These are phyloP conservation scores for Lasioglossum figueresi DNA, from an alignment of 2,888 invertebrate genomes.

Conservation along the genomic window DNA sequence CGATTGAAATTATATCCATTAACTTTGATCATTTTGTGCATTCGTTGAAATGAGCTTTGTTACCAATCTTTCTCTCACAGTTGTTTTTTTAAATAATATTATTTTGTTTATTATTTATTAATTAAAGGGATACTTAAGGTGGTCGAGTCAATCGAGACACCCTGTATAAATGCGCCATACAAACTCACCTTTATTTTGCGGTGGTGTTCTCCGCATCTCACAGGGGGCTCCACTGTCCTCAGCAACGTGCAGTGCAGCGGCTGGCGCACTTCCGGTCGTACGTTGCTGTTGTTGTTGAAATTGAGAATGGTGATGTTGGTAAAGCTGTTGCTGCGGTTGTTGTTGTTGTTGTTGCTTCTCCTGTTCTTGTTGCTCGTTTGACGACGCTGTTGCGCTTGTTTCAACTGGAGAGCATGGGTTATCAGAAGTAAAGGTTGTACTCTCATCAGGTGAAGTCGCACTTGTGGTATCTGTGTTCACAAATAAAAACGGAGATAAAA, in stretches of 20 bases:
- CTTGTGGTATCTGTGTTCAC: slow-evolving; percentile 69
- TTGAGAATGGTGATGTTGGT: slow-evolving; percentile 65
- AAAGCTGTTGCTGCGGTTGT: slow-evolving; percentile 61
- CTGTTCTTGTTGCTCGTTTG: slow-evolving; percentile 63
- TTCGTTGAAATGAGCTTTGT: background rate
- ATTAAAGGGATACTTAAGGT: background rate
- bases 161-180: background rate
- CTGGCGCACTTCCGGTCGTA: slow-evolving; percentile 70
- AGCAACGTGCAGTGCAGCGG: slow-evolving; percentile 72
- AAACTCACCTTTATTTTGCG: slow-evolving; percentile 86
- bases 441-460: slow-evolving; percentile 71
- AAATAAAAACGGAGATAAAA: slow-evolving; percentile 40
- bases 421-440: slow-evolving; percentile 65
- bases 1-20: too few species aligned
- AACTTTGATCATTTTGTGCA: background rate
- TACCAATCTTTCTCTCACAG: background rate
- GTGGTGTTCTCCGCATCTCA: slow-evolving; percentile 87
- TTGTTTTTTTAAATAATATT: background rate
- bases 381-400: slow-evolving; percentile 64
- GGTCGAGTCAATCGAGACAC: background rate
- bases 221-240: slow-evolving; percentile 81
- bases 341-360: slow-evolving; percentile 48
- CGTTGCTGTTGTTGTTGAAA: slow-evolving; percentile 70
- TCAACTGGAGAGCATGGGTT: slow-evolving; percentile 74
- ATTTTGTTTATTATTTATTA: background rate